Evolutionary conservation across 2,797 vertebrate genomes (phyloP), one percentile per base, ranked within the genome.

Genomic region (Oryzias dopingdopingensis): DNA sequence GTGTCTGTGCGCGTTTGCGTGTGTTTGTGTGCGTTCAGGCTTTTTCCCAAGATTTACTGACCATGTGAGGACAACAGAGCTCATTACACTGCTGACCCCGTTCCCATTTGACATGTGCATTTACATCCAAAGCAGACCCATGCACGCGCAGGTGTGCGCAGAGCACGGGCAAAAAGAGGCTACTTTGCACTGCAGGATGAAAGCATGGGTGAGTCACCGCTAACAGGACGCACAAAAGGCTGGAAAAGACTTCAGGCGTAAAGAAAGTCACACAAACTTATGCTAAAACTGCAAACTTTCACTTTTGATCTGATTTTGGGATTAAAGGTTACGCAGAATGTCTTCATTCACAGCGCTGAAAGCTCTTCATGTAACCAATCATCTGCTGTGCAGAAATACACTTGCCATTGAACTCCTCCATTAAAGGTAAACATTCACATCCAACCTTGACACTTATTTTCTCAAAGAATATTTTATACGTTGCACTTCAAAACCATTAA

Each of bases 21-120:
- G 23, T 59, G 57, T 52, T 32, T 67, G 49, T 49, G 62, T 55
- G 62, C 46, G 52, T 59, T 77, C 59, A 60, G 52, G 55, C 68
- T 62, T 67, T 50, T 54, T 52, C 69, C 66, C 53, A 32, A 77
- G 70, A 81, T 67, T 56, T 77, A 72, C 64, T 80, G 81, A 81
- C 81, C 83, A 85, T 77, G 83, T 77, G 82, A 74, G 83, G 76
- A 83, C 68, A 82, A 75, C 76, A 80, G 80, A 72, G 77, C 85
- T 84, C 79, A 84, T 88, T 86, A 87, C 68, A 75, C 73, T 59
- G 68, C 64, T 88, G 85, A 90, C 84, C 85, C 74, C 74, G 75
- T 84, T 86, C 72, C 75, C 48, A 63, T 77, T 74, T 82, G 61
- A 85, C 76, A 75, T 73, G 74, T 80, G 70, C 59, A 62, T 71